Evolutionary conservation across 2,797 vertebrate species (phyloP).

Genomic region (Ctenopoma kingsleyae): DNA sequence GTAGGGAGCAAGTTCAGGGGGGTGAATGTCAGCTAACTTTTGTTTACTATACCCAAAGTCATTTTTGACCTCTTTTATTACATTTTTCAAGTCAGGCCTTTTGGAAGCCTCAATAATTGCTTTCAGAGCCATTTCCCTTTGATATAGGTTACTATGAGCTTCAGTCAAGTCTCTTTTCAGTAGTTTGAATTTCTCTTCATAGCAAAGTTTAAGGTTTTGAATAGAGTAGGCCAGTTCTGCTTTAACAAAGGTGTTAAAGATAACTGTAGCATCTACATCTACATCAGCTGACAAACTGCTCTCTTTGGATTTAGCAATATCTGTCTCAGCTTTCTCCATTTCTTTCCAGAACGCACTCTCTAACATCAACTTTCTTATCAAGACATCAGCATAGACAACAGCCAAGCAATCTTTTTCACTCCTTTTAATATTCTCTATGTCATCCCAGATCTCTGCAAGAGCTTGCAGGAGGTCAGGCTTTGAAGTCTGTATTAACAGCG

Average conservation of each 20-base stretch:
- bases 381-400: constrained; percentile 84
- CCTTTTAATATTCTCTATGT: constrained; percentile 81
- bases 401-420: constrained; percentile 79
- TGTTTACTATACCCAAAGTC: constrained; percentile 75
- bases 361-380: constrained; percentile 91
- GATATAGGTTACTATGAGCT: constrained; percentile 85
- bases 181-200: constrained; percentile 87
- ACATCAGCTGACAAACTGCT: constrained; percentile 50
- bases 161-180: constrained; percentile 89
- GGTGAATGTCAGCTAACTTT: constrained; percentile 74
- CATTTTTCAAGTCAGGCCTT: constrained; percentile 85
- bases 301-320: constrained; percentile 54
- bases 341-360: constrained; percentile 92
- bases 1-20: constrained; percentile 79
- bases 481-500: constrained; percentile 88
- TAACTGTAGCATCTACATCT: constrained; percentile 53
- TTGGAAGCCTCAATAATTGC: constrained; percentile 86
- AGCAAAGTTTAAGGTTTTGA: constrained; percentile 89
- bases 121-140: constrained; percentile 87
- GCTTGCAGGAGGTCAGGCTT: constrained; percentile 86
- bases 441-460: constrained; percentile 86
- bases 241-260: constrained; percentile 85
- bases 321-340: constrained; percentile 84
- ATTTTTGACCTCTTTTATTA: constrained; percentile 86
- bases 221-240: constrained; percentile 90